Evolutionary conservation across 2,888 invertebrate genomes (phyloP).

Genomic region (Carpatolechia fugitivella): DNA sequence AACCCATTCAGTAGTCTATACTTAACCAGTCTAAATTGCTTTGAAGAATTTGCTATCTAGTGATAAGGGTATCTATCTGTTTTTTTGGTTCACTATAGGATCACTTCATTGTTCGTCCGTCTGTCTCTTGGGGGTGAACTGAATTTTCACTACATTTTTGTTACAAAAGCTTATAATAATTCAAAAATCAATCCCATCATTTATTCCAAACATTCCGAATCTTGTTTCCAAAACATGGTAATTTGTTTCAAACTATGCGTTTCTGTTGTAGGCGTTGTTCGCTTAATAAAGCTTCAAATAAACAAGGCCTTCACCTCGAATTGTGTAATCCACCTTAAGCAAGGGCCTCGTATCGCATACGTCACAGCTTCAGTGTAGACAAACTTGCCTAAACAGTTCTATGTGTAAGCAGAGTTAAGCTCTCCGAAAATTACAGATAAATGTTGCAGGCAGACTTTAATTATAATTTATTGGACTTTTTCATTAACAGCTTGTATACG

Average conservation of each 20-base stretch:
- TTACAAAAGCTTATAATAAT: no score
- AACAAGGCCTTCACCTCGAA: slow-evolving; percentile 3
- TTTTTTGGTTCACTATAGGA: no score
- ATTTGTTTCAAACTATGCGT: neutral
- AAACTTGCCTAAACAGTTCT: neutral
- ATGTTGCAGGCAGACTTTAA: neutral
- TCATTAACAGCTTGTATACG: no score
- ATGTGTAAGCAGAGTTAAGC: neutral
- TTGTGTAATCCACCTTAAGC: slow-evolving; percentile 8
- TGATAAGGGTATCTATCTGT: no score
- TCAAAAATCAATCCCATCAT: neutral
- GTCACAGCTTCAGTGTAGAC: neutral
- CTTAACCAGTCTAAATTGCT: no score
- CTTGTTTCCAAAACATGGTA: neutral
- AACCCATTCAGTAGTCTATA: no score
- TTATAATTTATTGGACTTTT: no score
- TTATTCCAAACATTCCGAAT: neutral
- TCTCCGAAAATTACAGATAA: no score
- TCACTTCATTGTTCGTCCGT: no score
- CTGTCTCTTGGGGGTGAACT: no score
- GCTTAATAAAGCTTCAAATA: slow-evolving; percentile 1
- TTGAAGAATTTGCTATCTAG: no score
- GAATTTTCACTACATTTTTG: no score
- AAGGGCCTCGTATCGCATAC: neutral
- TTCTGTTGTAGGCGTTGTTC: neutral